Evolutionary conservation across 2,888 invertebrate species (phyloP), one percentile per base, ranked within the genome.

Genomic region (Trypoxylon attenuatum): DNA sequence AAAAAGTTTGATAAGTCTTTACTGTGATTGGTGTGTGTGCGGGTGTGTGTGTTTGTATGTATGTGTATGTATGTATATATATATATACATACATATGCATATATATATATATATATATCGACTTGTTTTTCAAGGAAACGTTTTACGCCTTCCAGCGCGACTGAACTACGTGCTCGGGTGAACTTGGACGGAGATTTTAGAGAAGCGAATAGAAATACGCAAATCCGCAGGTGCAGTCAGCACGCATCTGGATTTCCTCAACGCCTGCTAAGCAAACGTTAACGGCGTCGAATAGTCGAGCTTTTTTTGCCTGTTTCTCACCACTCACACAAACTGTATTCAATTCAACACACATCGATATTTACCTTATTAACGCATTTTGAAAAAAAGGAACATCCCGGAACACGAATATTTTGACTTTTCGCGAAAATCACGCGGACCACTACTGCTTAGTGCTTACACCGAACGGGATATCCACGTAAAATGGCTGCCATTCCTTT

Each of bases 401-500:
- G 42, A 54, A 38, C 55, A 71, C 71, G 46, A 76, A 66, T 66
- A 67, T 63, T 52, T 67, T 58, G 66, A 76, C 73, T 69, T 64
- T 72, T 73, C 57, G 64, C 72, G 69, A 73, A 54, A 73, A 72
- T 78, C 70, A 76, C 71, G 73, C 78, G 68, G 76, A 72, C n/a
- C 69, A 71, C 67, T 58, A 77, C 74, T 73, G 76, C 69, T 69
- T 59, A 77, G 73, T 75, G 74, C 69, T 68, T 74, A 71, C 75
- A 62, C 77, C 64, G 66, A 76, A 81, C 72, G 68, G 63, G 59
- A 73, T 65, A 69, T 73, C 67, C 68, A 76, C 80, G 67, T 73
- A 82, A 81, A 82, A 82, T 82, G 82, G 82, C 82, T 62, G 54
- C 64, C 76, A 58, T 65, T 65, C 66, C 76, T 70, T 73, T 71